phyloP scores from a whole-genome alignment of 2,888 invertebrate species.

The Heterodera filipjevi region DNA sequence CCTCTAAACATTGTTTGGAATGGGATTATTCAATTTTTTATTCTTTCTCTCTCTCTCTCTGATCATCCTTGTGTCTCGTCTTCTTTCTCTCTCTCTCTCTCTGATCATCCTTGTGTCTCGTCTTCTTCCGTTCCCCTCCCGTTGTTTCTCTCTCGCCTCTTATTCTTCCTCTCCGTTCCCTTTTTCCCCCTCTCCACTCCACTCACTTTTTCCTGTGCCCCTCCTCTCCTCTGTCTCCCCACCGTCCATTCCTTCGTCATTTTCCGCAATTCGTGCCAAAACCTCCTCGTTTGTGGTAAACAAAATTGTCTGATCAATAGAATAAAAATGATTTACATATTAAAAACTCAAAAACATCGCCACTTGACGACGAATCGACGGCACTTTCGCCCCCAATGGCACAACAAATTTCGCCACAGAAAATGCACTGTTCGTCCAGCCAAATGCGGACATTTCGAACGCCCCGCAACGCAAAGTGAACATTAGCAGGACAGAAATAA shows the following conservation, averaged over 20 bases:
- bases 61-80: neutral
- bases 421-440: conserved; percentile 74
- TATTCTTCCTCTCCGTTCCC: conserved; percentile 14
- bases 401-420: conserved; percentile 80
- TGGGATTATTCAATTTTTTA: no score
- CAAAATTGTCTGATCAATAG: conserved; percentile 80
- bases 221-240: conserved; percentile 28
- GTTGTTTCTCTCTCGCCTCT: neutral
- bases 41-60: no score
- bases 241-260: conserved; percentile 64
- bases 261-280: conserved; percentile 71
- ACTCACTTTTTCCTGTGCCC: conserved; percentile 29
- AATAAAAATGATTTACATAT: neutral
- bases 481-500: conserved; percentile 81
- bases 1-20: no score
- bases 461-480: conserved; percentile 79
- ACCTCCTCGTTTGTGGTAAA: conserved; percentile 80
- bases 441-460: conserved; percentile 76
- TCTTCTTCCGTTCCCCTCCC: neutral
- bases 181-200: conserved; percentile 26
- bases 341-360: conserved; percentile 67
- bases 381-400: conserved; percentile 56
- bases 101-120: neutral
- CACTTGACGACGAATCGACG: conserved; percentile 73
- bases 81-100: no score